Evolutionary conservation across 2,797 vertebrate species (phyloP).

Genomic region (Dermochelys coriacea): DNA sequence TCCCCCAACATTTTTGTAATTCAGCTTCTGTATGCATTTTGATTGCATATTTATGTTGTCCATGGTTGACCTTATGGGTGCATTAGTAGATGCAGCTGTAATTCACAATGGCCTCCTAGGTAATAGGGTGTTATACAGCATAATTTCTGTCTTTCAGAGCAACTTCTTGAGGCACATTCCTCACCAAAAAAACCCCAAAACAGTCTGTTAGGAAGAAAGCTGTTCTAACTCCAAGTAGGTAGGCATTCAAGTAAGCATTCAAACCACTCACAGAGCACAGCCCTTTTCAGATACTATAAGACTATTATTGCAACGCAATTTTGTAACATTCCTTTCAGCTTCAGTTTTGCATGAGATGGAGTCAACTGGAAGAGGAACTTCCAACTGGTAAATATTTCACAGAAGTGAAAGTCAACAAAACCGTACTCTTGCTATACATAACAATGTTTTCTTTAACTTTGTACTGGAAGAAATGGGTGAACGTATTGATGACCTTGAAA

Average conservation of each 20-base stretch:
- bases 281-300: neutral
- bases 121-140: neutral
- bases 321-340: neutral
- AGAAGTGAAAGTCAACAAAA: neutral
- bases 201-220: neutral
- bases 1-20: neutral
- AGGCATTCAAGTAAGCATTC: neutral
- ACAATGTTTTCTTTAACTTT: constrained; percentile 79
- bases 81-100: neutral
- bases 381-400: neutral
- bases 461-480: constrained; percentile 91
- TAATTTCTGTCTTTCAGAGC: neutral
- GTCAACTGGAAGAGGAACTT: neutral
- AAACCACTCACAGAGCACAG: neutral
- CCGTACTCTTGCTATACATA: neutral
- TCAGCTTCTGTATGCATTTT: too few species aligned
- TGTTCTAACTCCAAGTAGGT: neutral
- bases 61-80: neutral
- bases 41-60: neutral
- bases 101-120: neutral
- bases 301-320: neutral
- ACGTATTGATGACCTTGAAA: constrained; percentile 87
- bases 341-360: neutral
- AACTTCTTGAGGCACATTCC: neutral
- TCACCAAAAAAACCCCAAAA: neutral